These are phyloP conservation scores for Drosophila putrida DNA, from an alignment of 2,888 invertebrate genomes.

Conservation along the genomic window DNA sequence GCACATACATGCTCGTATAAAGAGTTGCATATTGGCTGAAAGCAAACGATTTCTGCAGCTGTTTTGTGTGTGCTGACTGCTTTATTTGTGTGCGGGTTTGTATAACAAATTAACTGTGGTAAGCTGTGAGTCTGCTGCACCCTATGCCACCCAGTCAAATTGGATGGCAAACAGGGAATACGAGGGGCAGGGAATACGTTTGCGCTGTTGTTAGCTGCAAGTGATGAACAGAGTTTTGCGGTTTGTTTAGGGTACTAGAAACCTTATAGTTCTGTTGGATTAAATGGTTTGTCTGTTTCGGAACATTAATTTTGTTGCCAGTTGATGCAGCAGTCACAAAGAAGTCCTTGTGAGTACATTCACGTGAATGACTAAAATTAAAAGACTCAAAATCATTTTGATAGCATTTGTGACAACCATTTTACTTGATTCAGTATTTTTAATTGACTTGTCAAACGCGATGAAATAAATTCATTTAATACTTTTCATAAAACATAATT, in stretches of 20 bases:
- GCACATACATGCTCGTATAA: slow-evolving; percentile 35
- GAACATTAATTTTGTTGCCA: slow-evolving; percentile 72
- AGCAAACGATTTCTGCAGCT: slow-evolving; percentile 71
- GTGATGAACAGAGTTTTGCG: slow-evolving; percentile 71
- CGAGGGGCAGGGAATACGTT: slow-evolving; percentile 17
- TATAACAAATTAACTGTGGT: slow-evolving; percentile 77
- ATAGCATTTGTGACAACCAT: slow-evolving; percentile 5
- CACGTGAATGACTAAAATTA: slow-evolving; percentile 6
- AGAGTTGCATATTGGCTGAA: slow-evolving; percentile 75
- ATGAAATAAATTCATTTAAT: slow-evolving; percentile 2
- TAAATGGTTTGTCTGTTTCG: slow-evolving; percentile 78
- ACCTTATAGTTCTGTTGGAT: slow-evolving; percentile 46
- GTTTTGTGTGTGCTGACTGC: slow-evolving; percentile 61
- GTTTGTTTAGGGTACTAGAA: slow-evolving; percentile 47
- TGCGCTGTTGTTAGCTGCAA: slow-evolving; percentile 63
- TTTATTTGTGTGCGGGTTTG: slow-evolving; percentile 77
- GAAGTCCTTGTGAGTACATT: neutral
- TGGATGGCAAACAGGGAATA: neutral
- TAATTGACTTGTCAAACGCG: neutral
- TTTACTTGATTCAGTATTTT: slow-evolving; percentile 9
- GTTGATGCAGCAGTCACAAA: slow-evolving; percentile 30
- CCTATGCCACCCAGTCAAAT: slow-evolving; percentile 8
- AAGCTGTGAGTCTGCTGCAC: slow-evolving; percentile 33
- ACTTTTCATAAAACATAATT: neutral
- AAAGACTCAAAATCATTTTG: slow-evolving; percentile 16